Evolutionary conservation across 2,113 vertebrate species (phyloP), one percentile per base, ranked within the genome.

Genomic region (Oncorhynchus masou): DNA sequence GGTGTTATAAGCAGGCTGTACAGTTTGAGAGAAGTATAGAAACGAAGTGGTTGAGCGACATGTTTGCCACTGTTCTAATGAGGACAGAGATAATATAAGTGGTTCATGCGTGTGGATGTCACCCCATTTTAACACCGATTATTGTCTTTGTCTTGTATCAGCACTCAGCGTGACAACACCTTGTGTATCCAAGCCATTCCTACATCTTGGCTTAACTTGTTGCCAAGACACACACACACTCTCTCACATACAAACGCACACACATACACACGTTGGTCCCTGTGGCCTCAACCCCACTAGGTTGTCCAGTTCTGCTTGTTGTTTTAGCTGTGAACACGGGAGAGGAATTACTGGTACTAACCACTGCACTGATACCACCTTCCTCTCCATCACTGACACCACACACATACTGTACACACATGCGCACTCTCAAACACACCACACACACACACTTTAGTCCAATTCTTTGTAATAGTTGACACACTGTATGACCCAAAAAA

Each of bases 291-390:
- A 29, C 74, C 74, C 57, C 13, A n/a, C 57, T 20, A 75, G 68
- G 20, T 68, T 71, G 51, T 69, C 74, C 73, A 67, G 78, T 79
- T 62, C 51, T 78, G 5, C 16, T 2, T 79, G 80, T 71, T 74
- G 72, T 74, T 75, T 73, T 74, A 79, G 59, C 60, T 80, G 65
- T 74, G 48, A 79, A 69, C 62, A 27, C 25, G 25, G 4, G 68
- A 81, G 68, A 79, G 68, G 81, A 81, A 85, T 81, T 78, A 82
- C 48, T 64, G 67, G 31, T 27, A 51, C 15, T 45, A 27, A 27
- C 15, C 3, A 1, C 24, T 54, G 24, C 34, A 22, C 24, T 59
- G 48, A 74, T 57, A 64, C 22, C 64, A 74, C 45, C 20, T 15
- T 60, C 13, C 31, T 62, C 25, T 7, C 67, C 25, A 5, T 64